Conservation (phyloP, 2,888 invertebrate species). For the Falcaria lacertinaria region DNA sequence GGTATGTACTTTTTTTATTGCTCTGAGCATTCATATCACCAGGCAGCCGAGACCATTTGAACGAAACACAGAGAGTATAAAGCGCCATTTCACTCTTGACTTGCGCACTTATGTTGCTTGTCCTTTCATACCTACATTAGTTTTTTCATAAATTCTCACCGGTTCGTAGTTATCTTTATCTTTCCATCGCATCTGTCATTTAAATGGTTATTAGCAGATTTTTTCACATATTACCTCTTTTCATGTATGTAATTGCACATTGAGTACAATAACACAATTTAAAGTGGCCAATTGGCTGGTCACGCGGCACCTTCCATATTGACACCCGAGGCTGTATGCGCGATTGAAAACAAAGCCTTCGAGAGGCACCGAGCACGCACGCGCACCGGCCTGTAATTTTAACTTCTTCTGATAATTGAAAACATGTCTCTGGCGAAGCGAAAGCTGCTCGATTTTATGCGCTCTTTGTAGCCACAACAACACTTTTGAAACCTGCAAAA, state of each 20-base stretch:
- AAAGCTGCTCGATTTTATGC: slow-evolving; percentile 22
- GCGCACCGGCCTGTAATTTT: slow-evolving; percentile 43
- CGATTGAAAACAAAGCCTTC: slow-evolving; percentile 8
- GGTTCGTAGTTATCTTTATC: background rate
- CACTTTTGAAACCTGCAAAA: background rate
- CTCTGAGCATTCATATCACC: too few relatives aligned
- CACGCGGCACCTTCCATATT: slow-evolving; percentile 38
- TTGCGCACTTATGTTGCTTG: too few relatives aligned
- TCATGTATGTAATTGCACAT: slow-evolving; percentile 6
- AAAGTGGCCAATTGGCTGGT: slow-evolving; percentile 31
- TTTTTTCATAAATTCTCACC: too few relatives aligned
- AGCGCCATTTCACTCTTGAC: too few relatives aligned
- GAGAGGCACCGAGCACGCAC: slow-evolving; percentile 21
- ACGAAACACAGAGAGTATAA: too few relatives aligned
- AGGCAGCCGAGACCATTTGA: too few relatives aligned
- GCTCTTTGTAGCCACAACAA: slow-evolving; percentile 12
- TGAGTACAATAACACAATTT: slow-evolving; percentile 43
- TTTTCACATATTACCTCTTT: slow-evolving; percentile 3
- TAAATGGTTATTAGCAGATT: background rate
- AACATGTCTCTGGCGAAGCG: slow-evolving; percentile 28
- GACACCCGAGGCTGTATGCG: slow-evolving; percentile 44
- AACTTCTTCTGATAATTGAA: slow-evolving; percentile 42
- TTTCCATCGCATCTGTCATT: background rate
- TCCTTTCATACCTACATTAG: too few relatives aligned
- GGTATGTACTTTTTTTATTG: too few relatives aligned